Evolutionary conservation across 1,140 invertebrate genomes (phyloP).

Genomic region (Lasaia peninsularis): DNA sequence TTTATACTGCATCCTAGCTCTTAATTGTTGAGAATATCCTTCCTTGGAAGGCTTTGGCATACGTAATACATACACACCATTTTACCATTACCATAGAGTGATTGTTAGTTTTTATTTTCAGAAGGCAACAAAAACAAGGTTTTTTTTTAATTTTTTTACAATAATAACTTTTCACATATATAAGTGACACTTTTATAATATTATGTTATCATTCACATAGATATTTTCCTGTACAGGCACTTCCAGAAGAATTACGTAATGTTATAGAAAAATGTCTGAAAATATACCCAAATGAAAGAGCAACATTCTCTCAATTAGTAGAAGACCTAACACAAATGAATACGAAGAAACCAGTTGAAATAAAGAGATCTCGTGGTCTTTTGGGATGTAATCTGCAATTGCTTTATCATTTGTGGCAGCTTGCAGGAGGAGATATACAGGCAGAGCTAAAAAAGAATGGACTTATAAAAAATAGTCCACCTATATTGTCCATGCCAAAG

Average conservation of each 20-base stretch:
- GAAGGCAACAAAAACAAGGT: too few relatives aligned
- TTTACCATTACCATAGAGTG: too few relatives aligned
- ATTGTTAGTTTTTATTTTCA: too few relatives aligned
- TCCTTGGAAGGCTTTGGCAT: too few relatives aligned
- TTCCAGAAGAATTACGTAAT: conserved; percentile 79
- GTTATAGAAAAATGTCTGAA: conserved; percentile 84
- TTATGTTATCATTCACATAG: background rate
- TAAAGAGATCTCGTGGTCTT: conserved; percentile 69
- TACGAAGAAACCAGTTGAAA: conserved; percentile 44
- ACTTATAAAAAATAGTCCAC: conserved; percentile 88
- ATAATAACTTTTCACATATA: too few relatives aligned
- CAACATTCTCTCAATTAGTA: conserved; percentile 76
- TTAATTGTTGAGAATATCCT: too few relatives aligned
- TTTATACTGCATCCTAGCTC: too few relatives aligned
- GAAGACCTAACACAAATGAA: conserved; percentile 74
- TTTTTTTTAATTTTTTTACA: too few relatives aligned
- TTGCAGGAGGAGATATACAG: conserved; percentile 96
- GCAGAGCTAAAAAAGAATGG: conserved; percentile 94
- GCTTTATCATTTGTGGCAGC: conserved; percentile 96
- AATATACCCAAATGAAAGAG: conserved; percentile 81
- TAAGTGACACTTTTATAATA: too few relatives aligned
- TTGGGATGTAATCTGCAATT: conserved; percentile 84
- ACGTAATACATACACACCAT: too few relatives aligned
- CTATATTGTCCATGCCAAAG: conserved; percentile 87
- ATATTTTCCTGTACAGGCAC: conserved; percentile 68